Percentiles rank a stretch among this genome's conserved stretches.
phyloP scores from a whole-genome alignment of 2,797 vertebrate species.

The Pseudochaenichthys georgianus region DNA sequence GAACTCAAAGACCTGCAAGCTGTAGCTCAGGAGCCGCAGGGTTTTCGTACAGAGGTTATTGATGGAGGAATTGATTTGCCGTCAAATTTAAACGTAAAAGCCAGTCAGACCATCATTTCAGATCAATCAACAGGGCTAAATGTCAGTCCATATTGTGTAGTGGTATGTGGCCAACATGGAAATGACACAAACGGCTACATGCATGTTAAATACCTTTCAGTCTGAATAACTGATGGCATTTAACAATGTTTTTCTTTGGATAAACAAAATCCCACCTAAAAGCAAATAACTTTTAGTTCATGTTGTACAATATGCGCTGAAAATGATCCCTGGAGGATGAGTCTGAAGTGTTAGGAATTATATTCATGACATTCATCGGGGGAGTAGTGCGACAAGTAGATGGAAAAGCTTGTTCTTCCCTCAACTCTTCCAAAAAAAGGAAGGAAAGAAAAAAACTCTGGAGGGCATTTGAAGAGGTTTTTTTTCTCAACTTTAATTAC shows the following conservation, averaged over 20 bases:
- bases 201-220: neutral
- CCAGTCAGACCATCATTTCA: constrained; percentile 60
- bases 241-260: neutral
- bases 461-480: constrained; percentile 60
- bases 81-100: constrained; percentile 72
- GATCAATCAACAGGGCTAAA: constrained; percentile 71
- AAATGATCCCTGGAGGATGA: constrained; percentile 31
- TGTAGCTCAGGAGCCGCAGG: constrained; percentile 55
- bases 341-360: constrained; percentile 32
- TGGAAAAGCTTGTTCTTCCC: constrained; percentile 55
- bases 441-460: constrained; percentile 27
- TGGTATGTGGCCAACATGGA: constrained; percentile 40
- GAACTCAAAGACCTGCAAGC: constrained; percentile 54
- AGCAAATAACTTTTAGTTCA: constrained; percentile 1
- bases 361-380: constrained; percentile 1
- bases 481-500: constrained; percentile 83
- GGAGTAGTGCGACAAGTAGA: constrained; percentile 33
- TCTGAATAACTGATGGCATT: constrained; percentile 4
- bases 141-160: constrained; percentile 43
- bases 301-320: constrained; percentile 13
- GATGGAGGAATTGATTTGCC: constrained; percentile 73
- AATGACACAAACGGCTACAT: constrained; percentile 22
- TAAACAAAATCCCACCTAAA: constrained; percentile 18
- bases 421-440: constrained; percentile 49
- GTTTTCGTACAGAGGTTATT: constrained; percentile 52